Conservation (phyloP, 2,888 invertebrate genomes). For the Amphipyra tragopoginis region DNA sequence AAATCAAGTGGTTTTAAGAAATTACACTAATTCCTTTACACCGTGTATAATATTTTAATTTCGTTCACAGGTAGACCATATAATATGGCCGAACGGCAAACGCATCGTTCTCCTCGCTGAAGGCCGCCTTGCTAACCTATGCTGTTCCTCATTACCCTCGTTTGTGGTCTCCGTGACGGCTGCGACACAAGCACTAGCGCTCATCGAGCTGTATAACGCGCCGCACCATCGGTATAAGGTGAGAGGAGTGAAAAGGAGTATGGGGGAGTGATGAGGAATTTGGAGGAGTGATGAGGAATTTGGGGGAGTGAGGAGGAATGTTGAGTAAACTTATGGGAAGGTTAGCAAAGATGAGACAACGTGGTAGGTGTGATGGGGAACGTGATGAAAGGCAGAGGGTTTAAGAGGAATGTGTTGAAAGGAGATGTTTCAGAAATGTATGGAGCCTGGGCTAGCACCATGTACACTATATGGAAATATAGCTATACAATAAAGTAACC, state of each 20-base stretch:
- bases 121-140: constrained; percentile 98
- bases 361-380: background rate
- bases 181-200: constrained; percentile 98
- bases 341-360: too few relatives aligned
- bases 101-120: constrained; percentile 97
- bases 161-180: constrained; percentile 99
- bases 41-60: too few relatives aligned
- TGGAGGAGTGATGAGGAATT: background rate
- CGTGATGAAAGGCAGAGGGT: too few relatives aligned
- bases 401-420: too few relatives aligned
- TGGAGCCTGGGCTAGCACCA: too few relatives aligned
- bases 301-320: background rate
- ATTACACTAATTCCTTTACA: too few relatives aligned
- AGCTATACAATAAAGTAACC: too few relatives aligned
- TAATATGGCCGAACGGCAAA: constrained; percentile 99
- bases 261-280: background rate
- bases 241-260: constrained; percentile 13
- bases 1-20: too few relatives aligned
- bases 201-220: constrained; percentile 99
- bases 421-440: too few relatives aligned
- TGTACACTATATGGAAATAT: too few relatives aligned
- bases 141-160: constrained; percentile 98
- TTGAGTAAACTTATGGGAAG: background rate
- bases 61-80: constrained; percentile 95
- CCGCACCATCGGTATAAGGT: constrained; percentile 97